These are phyloP conservation scores for Synodontis membranacea DNA, from an alignment of 2,113 vertebrate genomes.

Conservation along the genomic window DNA sequence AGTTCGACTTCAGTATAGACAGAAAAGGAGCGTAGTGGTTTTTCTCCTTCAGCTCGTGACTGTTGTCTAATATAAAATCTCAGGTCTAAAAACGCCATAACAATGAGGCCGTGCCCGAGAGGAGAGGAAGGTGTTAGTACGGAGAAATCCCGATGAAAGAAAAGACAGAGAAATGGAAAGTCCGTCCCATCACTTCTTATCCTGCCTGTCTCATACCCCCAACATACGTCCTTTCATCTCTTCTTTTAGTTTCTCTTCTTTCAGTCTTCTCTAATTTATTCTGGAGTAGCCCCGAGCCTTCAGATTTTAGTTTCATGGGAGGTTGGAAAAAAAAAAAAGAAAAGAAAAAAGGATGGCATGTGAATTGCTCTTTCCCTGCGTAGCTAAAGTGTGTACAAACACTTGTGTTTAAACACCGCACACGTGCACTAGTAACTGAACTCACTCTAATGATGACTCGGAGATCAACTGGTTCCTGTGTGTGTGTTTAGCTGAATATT, in stretches of 20 bases:
- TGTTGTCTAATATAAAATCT: neutral
- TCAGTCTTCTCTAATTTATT: constrained; percentile 1
- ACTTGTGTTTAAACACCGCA: neutral
- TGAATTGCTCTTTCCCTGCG: neutral
- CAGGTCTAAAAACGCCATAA: neutral
- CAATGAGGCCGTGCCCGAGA: neutral
- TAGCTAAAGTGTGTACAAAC: neutral
- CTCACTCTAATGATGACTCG: neutral
- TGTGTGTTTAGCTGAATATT: neutral
- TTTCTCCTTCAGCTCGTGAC: neutral
- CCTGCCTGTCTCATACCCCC: neutral
- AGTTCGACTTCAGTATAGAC: neutral
- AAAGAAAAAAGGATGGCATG: neutral
- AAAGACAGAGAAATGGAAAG: neutral
- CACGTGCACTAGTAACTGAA: neutral
- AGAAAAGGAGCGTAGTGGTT: neutral
- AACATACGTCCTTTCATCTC: neutral
- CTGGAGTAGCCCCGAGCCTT: neutral
- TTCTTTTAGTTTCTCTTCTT: neutral
- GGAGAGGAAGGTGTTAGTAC: neutral
- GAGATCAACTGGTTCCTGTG: neutral
- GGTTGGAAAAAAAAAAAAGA: too few relatives aligned
- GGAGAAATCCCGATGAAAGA: neutral
- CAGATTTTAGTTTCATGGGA: neutral
- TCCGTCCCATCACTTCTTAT: neutral